Evolutionary conservation across 2,797 vertebrate species (phyloP), one percentile per base, ranked within the genome.

Genomic region (Lycodopsis pacificus): DNA sequence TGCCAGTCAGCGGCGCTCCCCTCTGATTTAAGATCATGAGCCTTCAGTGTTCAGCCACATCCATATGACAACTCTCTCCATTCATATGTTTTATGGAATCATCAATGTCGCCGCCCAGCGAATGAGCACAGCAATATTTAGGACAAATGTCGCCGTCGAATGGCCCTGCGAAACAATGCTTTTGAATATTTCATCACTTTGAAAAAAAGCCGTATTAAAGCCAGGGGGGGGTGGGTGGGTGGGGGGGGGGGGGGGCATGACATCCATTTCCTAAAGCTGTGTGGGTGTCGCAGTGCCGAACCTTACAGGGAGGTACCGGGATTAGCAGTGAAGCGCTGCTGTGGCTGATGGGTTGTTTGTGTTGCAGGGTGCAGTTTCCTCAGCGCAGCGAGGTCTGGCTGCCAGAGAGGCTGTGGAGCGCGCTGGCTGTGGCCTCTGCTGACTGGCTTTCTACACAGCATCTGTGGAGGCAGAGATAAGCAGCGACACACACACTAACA

Each of bases 71-170:
- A 91, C 91, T 92, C 90, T 86, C 87, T 90, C 93, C 90, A 93
- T 95, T 94, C 90, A 62, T 36, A 79, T 94, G 91, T 82, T 95
- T 95, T 95, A 95, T 95, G 91, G 93, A 95, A 93, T 89, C 94
- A 93, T 95, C 91, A 92, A 76, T 77, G 87, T 90, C 88, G 71
- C 86, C 81, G 73, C 86, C 88, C 87, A 71, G 85, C 85, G 86
- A 89, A 93, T 83, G 87, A 93, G 89, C 79, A 17, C 78, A 42
- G 90, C 89, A 89, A 93, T 93, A 92, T 91, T 92, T 89, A 82
- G 89, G 86, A 91, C 87, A 81, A 89, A 93, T 86, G 81, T 83
- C 79, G 80, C 80, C 34, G 80, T 38, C 3, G 79, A 87, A 85
- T 71, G 71, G 81, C 54, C 72, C 54, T 0, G 64, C 25, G 74